Evolutionary conservation across 2,797 vertebrate genomes (phyloP).

Genomic region (Squalus acanthias): DNA sequence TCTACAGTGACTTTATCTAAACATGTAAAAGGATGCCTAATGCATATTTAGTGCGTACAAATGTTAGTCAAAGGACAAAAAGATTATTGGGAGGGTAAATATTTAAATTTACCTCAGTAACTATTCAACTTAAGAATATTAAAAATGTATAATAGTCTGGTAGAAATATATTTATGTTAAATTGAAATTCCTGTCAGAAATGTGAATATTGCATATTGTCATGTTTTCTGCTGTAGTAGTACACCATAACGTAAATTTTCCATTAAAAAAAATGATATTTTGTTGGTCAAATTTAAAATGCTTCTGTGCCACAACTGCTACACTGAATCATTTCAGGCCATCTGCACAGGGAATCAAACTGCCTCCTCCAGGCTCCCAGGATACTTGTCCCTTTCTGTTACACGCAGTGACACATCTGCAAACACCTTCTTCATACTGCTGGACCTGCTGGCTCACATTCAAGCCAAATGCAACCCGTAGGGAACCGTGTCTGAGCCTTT

Average conservation of each 20-base stretch:
- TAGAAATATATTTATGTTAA: background rate
- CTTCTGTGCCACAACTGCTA: no score
- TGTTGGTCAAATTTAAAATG: background rate
- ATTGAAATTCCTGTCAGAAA: background rate
- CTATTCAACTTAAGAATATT: background rate
- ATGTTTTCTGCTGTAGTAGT: background rate
- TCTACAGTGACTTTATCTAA: background rate
- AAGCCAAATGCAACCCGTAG: background rate
- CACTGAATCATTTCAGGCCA: background rate
- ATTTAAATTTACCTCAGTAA: background rate
- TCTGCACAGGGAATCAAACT: background rate
- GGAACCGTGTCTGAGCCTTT: background rate
- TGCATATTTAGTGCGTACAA: background rate
- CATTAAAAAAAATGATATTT: background rate
- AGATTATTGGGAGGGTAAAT: background rate
- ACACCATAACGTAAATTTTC: background rate
- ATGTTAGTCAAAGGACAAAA: background rate
- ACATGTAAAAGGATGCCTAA: background rate
- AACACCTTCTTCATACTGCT: background rate
- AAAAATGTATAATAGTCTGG: background rate
- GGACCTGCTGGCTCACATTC: conserved; percentile 18
- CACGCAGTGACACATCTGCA: conserved; percentile 7
- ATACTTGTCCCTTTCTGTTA: background rate
- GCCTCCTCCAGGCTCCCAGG: background rate
- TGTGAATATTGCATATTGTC: background rate